Evolutionary conservation across 1,140 invertebrate species (phyloP), one percentile per base, ranked within the genome.

Genomic region (Homalodisca vitripennis): DNA sequence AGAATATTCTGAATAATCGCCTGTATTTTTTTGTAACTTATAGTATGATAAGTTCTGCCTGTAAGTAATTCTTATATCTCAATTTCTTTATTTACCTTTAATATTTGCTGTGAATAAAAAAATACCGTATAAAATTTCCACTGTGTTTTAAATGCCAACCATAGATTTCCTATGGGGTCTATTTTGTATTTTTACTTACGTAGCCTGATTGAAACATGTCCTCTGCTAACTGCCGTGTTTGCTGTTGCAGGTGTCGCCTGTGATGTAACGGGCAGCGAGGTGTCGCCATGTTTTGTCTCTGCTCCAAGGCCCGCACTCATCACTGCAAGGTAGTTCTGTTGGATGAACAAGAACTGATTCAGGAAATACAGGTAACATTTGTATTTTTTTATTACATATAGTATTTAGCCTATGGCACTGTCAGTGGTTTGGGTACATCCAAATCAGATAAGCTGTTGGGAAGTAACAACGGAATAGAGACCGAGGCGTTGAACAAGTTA

Each of bases 341-440:
- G 65, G 84, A 85, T 75, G 82, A 84, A 70, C 83, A 84, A 72
- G 82, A 84, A 74, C 78, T 85, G 3, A 81, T 85, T 53, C 83
- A 84, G 73, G 84, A 84, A 74, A 79, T 84, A 57, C 81, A 83
- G 80, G 83, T 84, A 75, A 76, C 6, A n/a, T n/a, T n/a, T n/a
- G n/a, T n/a, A n/a, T n/a, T n/a, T n/a, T n/a, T n/a, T n/a, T n/a
- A n/a, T n/a, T n/a, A n/a, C n/a, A n/a, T n/a, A n/a, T n/a, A n/a
- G n/a, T n/a, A n/a, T n/a, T n/a, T n/a, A n/a, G n/a, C n/a, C n/a
- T n/a, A n/a, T n/a, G n/a, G n/a, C n/a, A n/a, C n/a, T n/a, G n/a
- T n/a, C n/a, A n/a, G n/a, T n/a, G n/a, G n/a, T n/a, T n/a, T n/a
- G n/a, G n/a, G n/a, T n/a, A n/a, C n/a, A n/a, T n/a, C n/a, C n/a